Percentiles rank a stretch among this genome's conserved stretches.
Conservation (phyloP, 2,113 vertebrate genomes). For the Lutjanus erythropterus region DNA sequence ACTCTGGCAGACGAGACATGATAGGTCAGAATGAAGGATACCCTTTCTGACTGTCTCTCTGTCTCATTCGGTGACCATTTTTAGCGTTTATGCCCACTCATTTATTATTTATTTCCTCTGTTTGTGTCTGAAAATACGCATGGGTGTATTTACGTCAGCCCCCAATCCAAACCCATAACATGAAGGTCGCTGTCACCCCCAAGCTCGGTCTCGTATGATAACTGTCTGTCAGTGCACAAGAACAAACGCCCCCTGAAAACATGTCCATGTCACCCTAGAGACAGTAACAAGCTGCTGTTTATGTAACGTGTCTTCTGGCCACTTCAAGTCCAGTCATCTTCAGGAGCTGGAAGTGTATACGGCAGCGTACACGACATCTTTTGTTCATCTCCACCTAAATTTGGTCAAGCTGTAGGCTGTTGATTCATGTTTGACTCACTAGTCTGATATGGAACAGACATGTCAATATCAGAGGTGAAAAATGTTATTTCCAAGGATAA, state of each 20-base stretch:
- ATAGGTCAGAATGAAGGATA: constrained; percentile 23
- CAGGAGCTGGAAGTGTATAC: constrained; percentile 6
- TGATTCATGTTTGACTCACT: constrained; percentile 5
- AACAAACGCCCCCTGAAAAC: constrained; percentile 34
- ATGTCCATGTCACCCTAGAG: neutral
- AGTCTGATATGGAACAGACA: neutral
- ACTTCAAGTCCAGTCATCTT: constrained; percentile 37
- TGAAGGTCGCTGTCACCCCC: neutral
- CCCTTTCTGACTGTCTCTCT: neutral
- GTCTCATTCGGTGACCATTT: neutral
- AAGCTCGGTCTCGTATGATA: neutral
- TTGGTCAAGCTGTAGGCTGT: constrained; percentile 8
- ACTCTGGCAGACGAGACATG: neutral
- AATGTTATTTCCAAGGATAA: neutral
- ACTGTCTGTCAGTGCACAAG: constrained; percentile 28
- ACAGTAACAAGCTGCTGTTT: constrained; percentile 30
- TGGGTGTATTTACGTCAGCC: neutral
- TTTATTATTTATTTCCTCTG: constrained; percentile 3
- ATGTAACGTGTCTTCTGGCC: constrained; percentile 26
- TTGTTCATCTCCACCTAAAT: neutral
- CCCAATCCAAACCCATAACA: neutral
- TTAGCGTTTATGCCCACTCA: neutral
- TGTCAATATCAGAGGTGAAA: neutral
- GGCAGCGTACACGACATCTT: neutral
- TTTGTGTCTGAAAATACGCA: neutral